These are phyloP conservation scores for Nesidiocoris tenuis DNA, from an alignment of 2,888 invertebrate genomes.

Conservation along the genomic window DNA sequence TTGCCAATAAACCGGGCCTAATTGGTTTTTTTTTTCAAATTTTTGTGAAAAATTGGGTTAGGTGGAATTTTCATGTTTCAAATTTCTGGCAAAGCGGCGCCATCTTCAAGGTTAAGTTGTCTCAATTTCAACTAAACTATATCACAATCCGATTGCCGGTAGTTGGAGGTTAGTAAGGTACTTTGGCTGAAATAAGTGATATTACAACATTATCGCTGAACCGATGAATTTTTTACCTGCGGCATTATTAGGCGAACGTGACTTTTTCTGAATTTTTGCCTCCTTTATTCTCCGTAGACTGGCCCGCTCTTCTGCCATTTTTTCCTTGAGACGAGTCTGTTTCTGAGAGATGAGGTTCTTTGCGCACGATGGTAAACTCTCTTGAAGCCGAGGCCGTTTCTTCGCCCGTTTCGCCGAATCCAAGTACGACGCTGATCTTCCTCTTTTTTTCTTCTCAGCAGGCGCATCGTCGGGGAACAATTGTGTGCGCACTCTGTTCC, in stretches of 20 bases:
- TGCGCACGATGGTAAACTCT: background rate
- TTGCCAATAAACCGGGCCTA: too few species aligned
- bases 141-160: too few species aligned
- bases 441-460: constrained; percentile 26
- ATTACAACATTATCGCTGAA: too few species aligned
- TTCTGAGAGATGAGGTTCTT: constrained; percentile 17
- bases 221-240: background rate
- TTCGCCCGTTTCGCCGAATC: constrained; percentile 36
- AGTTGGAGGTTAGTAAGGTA: too few species aligned
- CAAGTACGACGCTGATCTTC: constrained; percentile 26
- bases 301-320: constrained; percentile 8
- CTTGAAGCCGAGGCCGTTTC: constrained; percentile 31
- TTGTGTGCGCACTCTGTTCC: constrained; percentile 24
- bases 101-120: too few species aligned
- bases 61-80: too few species aligned
- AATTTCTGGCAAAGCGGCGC: too few species aligned
- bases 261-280: background rate
- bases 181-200: too few species aligned
- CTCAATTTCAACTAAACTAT: too few species aligned
- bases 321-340: constrained; percentile 4
- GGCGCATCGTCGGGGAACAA: constrained; percentile 27
- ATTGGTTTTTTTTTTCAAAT: too few species aligned
- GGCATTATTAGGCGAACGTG: background rate
- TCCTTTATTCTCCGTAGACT: background rate
- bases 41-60: too few species aligned